A percentile compares a stretch with the other conserved stretches of the same genome.
These are phyloP conservation scores for Mirza zaza DNA, from an alignment of 2,113 vertebrate genomes.

Conservation along the genomic window DNA sequence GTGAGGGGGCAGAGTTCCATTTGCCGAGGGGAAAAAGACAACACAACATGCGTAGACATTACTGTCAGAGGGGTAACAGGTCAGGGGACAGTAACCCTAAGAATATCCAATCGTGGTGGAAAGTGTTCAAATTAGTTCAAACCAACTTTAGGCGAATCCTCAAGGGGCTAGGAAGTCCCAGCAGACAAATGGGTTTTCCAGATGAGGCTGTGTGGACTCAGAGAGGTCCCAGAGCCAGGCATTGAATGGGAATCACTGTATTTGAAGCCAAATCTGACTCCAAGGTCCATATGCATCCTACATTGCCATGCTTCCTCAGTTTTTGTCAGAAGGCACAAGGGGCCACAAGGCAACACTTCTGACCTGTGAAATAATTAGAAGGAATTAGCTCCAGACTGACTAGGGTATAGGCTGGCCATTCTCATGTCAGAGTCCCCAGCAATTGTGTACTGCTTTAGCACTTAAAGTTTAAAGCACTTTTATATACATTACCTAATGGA, in stretches of 20 bases:
- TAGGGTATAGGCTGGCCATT: not conserved
- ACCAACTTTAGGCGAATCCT: not conserved
- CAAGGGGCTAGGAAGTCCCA: not conserved
- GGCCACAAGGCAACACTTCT: not conserved
- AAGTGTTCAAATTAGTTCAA: not conserved
- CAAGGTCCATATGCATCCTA: not conserved
- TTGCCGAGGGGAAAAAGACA: not conserved
- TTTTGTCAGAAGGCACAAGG: not conserved
- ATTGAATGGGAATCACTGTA: not conserved
- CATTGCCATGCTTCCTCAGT: not conserved
- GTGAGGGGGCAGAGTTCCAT: not conserved
- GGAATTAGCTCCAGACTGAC: not conserved
- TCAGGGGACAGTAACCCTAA: not conserved
- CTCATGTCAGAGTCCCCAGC: not conserved
- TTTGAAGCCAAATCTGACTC: not conserved
- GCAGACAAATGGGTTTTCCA: not conserved
- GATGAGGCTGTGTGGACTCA: not conserved
- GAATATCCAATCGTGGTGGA: not conserved
- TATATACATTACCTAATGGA: not conserved
- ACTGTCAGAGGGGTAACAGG: not conserved
- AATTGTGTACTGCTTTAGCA: not conserved
- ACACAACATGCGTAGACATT: not conserved
- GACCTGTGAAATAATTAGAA: not conserved
- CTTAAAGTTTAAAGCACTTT: constrained; percentile 11
- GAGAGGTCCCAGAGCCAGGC: not conserved